Evolutionary conservation across 2,797 vertebrate species (phyloP).

Genomic region (Parauchenoglanis ngamensis): DNA sequence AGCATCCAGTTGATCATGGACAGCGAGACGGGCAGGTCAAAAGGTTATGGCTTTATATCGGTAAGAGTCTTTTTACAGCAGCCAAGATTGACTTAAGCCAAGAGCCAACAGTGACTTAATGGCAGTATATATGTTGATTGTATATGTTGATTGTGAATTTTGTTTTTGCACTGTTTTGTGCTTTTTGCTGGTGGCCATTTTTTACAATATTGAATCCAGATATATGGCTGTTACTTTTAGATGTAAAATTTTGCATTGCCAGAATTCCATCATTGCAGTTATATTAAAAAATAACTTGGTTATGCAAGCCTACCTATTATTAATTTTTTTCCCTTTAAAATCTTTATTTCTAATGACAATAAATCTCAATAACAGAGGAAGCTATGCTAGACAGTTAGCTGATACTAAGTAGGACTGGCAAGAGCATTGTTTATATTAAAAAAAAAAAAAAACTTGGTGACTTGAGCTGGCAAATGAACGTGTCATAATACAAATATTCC

Average conservation of each 20-base stretch:
- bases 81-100: no score
- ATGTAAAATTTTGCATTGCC: not conserved
- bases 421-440: not conserved
- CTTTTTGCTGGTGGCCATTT: not conserved
- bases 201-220: not conserved
- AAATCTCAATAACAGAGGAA: not conserved
- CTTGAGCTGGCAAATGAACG: no score
- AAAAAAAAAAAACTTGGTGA: not conserved
- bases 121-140: not conserved
- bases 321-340: not conserved
- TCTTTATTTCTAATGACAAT: not conserved
- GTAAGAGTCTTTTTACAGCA: slow-evolving; percentile 69
- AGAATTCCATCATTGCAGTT: not conserved
- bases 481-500: no score
- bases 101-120: no score
- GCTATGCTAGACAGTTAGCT: not conserved
- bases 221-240: not conserved
- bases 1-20: slow-evolving; percentile 99
- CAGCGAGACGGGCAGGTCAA: slow-evolving; percentile 95
- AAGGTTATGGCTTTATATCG: slow-evolving; percentile 98
- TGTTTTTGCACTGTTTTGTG: not conserved
- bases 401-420: not conserved
- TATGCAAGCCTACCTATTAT: not conserved
- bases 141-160: not conserved
- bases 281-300: not conserved